Percentiles rank a stretch among this genome's conserved stretches.
Conservation (phyloP, 1,140 invertebrate species). For the Panagrolaimus sp. region DNA sequence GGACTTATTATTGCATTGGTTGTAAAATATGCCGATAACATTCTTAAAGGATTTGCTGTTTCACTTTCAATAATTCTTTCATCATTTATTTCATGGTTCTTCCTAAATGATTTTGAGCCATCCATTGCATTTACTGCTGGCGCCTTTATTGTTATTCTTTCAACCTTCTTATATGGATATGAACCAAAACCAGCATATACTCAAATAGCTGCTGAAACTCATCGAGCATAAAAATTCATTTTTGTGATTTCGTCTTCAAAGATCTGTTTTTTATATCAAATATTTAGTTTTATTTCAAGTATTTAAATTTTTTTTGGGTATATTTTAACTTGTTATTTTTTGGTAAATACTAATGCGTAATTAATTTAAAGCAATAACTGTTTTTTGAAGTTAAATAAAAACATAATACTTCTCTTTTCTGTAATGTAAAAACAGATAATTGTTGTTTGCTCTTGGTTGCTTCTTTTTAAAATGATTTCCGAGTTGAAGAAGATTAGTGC, state of each 20-base stretch:
- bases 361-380: too few species aligned
- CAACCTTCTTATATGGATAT: slow-evolving; percentile 57
- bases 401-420: too few species aligned
- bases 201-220: slow-evolving; percentile 15
- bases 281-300: too few species aligned
- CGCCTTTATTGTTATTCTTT: slow-evolving; percentile 48
- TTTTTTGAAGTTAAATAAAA: too few species aligned
- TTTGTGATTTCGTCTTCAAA: neutral
- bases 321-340: too few species aligned
- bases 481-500: too few species aligned
- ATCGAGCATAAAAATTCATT: neutral
- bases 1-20: slow-evolving; percentile 56
- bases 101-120: slow-evolving; percentile 51
- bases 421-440: too few species aligned
- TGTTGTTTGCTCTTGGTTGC: too few species aligned
- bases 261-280: slow-evolving; percentile 2
- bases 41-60: slow-evolving; percentile 57
- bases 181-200: slow-evolving; percentile 40
- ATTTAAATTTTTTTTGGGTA: too few species aligned
- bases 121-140: slow-evolving; percentile 46
- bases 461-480: too few species aligned
- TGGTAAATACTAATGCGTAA: too few species aligned
- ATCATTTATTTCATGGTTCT: slow-evolving; percentile 49
- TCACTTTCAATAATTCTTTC: slow-evolving; percentile 56
- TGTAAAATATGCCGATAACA: slow-evolving; percentile 58